Evolutionary conservation across 1,140 invertebrate genomes (phyloP), one percentile per base, ranked within the genome.

Genomic region (Spodoptera litura): DNA sequence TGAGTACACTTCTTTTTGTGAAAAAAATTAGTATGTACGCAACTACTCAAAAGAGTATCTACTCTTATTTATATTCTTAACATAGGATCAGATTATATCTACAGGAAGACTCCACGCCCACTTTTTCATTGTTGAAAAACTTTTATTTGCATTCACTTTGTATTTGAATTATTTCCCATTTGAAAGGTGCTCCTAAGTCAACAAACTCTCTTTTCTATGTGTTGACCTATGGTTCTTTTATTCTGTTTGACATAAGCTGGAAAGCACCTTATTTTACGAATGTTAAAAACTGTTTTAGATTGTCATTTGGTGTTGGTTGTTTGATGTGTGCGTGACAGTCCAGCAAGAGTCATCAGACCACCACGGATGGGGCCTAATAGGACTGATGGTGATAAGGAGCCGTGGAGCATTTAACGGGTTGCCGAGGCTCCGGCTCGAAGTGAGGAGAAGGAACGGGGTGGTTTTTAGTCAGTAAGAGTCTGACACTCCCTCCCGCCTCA

Each of bases 81-180:
- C 9, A 4, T 2, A 44, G 38, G 9, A 20, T 20, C 20, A 20
- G 38, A 8, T 44, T 6, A 9, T 8, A 2, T 9, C 38, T 44
- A 44, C 38, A 44, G 6, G 13, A 15, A 55, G 11, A 44, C 10
- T 6, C 15, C 64, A 13, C 10, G 11, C 66, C 44, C 25, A 38
- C n/a, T 10, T n/a, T 9, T 53, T 68, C 49, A 12, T 52, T 6
- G 15, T 49, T 4, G 12, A 5, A 70, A 49, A 70, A 53, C 12
- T 56, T 70, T 71, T 71, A 71, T 56, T 56, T 71, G 27, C 27
- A 71, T 56, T 51, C 20, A 56, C 49, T 70, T 44, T 53, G 53
- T 71, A 71, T 71, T 71, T 55, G 53, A 71, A 71, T 71, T 56
- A 71, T 56, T 71, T 56, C 52, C 68, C 20, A 56, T 71, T 56